Conservation (phyloP, 2,113 vertebrate species). For the Cyanoderma ruficeps region DNA sequence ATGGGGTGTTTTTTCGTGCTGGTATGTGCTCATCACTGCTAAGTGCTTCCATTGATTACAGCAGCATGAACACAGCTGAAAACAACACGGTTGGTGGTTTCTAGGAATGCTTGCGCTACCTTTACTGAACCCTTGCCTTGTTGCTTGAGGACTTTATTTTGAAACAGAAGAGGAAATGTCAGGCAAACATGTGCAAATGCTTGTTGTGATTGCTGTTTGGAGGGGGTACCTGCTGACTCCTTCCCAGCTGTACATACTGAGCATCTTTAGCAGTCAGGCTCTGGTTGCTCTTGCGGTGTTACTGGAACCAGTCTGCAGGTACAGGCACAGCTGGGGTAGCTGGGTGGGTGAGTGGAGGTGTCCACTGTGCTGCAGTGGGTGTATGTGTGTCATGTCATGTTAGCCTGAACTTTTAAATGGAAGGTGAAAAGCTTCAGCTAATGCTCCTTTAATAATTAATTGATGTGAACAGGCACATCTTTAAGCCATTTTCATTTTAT, state of each 20-base stretch:
- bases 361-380: not conserved
- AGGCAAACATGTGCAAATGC: conserved; percentile 1
- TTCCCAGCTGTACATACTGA: rapidly evolving
- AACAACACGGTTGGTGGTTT: conserved; percentile 54
- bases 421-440: conserved; percentile 61
- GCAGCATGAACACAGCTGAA: conserved; percentile 15
- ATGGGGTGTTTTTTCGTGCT: conserved; percentile 5
- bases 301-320: not conserved
- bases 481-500: conserved; percentile 65
- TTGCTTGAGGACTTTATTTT: conserved; percentile 44
- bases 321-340: not conserved
- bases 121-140: not conserved
- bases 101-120: not conserved
- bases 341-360: not conserved
- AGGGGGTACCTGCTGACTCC: not conserved
- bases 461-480: conserved; percentile 49
- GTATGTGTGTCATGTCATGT: not conserved
- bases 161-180: conserved; percentile 19
- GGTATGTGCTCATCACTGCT: conserved; percentile 36
- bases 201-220: not conserved
- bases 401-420: conserved; percentile 43
- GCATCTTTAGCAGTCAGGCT: not conserved
- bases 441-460: conserved; percentile 71
- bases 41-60: conserved; percentile 61
- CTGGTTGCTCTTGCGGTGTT: not conserved